Evolutionary conservation across 2,797 vertebrate species (phyloP), one percentile per base, ranked within the genome.

Genomic region (Pseudochirops cupreus): DNA sequence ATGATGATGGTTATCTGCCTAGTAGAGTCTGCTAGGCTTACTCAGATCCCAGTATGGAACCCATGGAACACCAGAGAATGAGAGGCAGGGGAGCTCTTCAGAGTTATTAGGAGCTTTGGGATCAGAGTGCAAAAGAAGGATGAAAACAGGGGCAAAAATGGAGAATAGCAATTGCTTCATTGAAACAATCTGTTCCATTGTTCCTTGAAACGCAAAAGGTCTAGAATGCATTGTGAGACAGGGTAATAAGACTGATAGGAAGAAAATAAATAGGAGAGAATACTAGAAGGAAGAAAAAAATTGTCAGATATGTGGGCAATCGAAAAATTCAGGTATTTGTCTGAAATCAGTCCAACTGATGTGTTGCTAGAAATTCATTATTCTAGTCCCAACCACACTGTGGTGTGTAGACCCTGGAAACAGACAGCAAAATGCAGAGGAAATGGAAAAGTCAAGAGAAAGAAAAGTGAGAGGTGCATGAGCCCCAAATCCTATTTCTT

Each of bases 1-100:
- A 94, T 94, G 95, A 89, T 94, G 96, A 95, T 94, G 94, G 97
- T 96, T 97, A 96, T 97, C 97, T 95, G 96, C 94, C 94, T 97
- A 91, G 95, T 91, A 90, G 96, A 96, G 95, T 95, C 95, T 94
- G 95, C 96, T 87, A 91, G 96, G 96, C 94, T 96, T 96, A 96
- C 97, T 96, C 31, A 0, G 87, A 96, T 96, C 95, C 95, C 31
- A 0, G 94, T 96, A 92, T 58, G 96, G 95, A 97, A 92, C 74
- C 96, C 53, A 67, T 28, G 92, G 96, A 95, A 96, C 92, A 96
- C 96, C 94, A 95, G 95, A 53, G 59, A 96, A 96, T 57, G 96
- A 95, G 74, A 93, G 96, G 94, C 97, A 94, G 55, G 97, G 97
- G 97, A 97, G 92, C 92, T 59, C 95, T 96, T 95, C 91, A 92